Conservation (phyloP, 2,113 vertebrate genomes). For the Pungitius pungitius region DNA sequence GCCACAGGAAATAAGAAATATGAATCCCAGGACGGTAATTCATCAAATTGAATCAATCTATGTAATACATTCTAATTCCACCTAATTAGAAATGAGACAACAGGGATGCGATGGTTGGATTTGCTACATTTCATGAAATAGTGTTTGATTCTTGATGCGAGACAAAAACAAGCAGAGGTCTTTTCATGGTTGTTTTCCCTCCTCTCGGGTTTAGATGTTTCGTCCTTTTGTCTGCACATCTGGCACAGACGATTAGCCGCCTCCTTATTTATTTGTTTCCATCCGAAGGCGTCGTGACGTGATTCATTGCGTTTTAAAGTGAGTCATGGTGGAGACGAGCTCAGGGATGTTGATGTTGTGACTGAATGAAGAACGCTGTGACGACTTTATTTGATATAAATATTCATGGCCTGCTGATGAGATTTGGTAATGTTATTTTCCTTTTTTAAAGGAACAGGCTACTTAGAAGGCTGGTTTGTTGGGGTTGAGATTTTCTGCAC, state of each 20-base stretch:
- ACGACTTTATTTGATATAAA: neutral
- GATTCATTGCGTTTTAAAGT: neutral
- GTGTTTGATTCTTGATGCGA: neutral
- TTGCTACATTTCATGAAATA: neutral
- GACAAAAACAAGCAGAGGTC: neutral
- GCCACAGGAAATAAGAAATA: neutral
- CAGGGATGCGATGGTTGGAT: neutral
- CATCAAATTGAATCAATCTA: neutral
- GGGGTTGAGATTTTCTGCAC: neutral
- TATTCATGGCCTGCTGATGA: conserved; percentile 19
- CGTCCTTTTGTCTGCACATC: neutral
- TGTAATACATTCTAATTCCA: neutral
- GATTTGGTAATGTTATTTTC: neutral
- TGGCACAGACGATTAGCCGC: neutral
- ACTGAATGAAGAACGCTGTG: neutral
- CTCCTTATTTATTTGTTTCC: neutral
- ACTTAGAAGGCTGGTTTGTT: neutral
- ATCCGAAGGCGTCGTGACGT: neutral
- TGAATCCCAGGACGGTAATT: too few relatives aligned
- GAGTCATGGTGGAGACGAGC: neutral
- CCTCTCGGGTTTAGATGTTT: neutral
- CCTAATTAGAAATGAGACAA: neutral
- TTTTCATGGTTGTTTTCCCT: neutral
- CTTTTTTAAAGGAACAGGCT: neutral
- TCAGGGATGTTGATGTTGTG: neutral